Conservation (phyloP, 2,888 invertebrate species). For the Ptilodon capucinus region DNA sequence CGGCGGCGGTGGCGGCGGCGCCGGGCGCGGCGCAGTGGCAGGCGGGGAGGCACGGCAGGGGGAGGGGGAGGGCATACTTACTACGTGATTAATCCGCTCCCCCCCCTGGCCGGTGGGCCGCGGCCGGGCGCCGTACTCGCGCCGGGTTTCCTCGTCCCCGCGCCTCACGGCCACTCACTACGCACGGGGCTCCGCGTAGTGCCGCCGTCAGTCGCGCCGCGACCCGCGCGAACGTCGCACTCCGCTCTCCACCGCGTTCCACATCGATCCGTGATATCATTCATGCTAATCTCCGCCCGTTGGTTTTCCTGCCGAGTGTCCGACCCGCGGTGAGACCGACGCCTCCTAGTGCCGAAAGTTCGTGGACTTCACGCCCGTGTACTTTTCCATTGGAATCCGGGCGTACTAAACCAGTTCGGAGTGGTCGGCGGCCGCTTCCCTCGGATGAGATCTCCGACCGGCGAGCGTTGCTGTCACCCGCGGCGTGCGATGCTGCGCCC, state of each 20-base stretch:
- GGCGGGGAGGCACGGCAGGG: constrained; percentile 48
- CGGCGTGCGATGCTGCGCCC: constrained; percentile 79
- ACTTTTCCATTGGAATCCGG: constrained; percentile 70
- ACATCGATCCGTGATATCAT: constrained; percentile 66
- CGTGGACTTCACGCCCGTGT: constrained; percentile 69
- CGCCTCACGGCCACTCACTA: constrained; percentile 82
- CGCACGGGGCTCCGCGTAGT: constrained; percentile 79
- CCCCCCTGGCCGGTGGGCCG: constrained; percentile 50
- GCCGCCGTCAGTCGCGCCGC: constrained; percentile 77
- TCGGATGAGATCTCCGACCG: constrained; percentile 69
- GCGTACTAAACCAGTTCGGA: constrained; percentile 68
- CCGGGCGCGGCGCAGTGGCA: constrained; percentile 33
- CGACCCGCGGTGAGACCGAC: constrained; percentile 66
- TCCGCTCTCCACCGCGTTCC: constrained; percentile 33
- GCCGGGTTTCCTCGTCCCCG: constrained; percentile 83
- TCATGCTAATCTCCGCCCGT: constrained; percentile 76
- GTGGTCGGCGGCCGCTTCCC: constrained; percentile 58
- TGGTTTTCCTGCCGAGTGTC: constrained; percentile 74
- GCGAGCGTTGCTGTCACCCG: constrained; percentile 64
- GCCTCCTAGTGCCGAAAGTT: constrained; percentile 74
- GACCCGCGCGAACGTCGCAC: constrained; percentile 76
- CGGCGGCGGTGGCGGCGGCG: constrained; percentile 47
- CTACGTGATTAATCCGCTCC: constrained; percentile 80
- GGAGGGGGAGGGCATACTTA: constrained; percentile 75
- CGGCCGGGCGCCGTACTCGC: constrained; percentile 74